Base-by-base conservation (phyloP, 2,797 vertebrate genomes). In the Dendrocincla fuliginosa region DNA sequence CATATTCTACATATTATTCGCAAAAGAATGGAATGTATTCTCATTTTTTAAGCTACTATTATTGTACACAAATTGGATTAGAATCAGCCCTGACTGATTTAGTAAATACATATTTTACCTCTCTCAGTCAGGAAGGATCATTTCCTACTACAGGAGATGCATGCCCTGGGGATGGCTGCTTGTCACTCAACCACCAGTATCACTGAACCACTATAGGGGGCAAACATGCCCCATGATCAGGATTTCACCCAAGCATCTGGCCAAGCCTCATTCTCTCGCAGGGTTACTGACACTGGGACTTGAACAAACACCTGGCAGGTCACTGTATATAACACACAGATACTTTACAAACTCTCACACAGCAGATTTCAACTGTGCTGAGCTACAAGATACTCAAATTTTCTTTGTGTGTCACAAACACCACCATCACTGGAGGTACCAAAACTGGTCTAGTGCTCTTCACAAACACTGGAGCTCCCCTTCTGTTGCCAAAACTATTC, bases 1-100 rank as follows among this genome's bases (percentile, higher is more conserved):
- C 76, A 84, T 79, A 57, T 53, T 81, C 61, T 75, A 59, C 10
- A 33, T 10, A 13, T 57, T 53, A 70, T 44, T 84, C 86, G 79
- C 57, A 84, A 84, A 94, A 75, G 18, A 96, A 90, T 57, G 95
- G 96, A 97, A 97, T 96, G 92, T 95, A 41, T 91, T 88, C n/a
- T 88, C 23, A 60, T 61, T 55, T 88, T 41, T 87, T 39, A 82
- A 90, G 32, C 65, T 88, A 63, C 57, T 87, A 78, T 56, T 30
- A 46, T 39, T 42, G 41, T 88, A 84, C 28, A 30, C 33, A 64
- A 57, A 65, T 11, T 37, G 49, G 25, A 77, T 57, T 70, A 76
- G n/a, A 83, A 13, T 79, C 52, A 73, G 68, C 14, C 63, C 52
- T 59, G 47, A 33, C 16, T 83, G n/a, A 19, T 82, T 82, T 39